phyloP scores from a whole-genome alignment of 2,113 vertebrate genomes.

The Heterochromis multidens region DNA sequence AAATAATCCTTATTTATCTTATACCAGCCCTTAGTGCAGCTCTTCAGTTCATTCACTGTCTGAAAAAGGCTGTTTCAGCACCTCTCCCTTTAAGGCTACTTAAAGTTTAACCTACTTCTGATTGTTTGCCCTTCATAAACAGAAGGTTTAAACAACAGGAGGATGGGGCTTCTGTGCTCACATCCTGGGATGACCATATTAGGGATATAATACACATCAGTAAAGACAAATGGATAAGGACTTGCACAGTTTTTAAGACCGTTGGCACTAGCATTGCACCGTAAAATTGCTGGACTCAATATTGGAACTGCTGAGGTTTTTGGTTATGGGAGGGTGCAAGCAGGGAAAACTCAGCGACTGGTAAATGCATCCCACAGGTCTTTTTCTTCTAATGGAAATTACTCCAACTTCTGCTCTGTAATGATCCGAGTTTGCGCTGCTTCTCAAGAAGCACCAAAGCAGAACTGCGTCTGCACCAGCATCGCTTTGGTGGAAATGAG shows the following conservation, averaged over 20 bases:
- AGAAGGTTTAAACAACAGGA: neutral
- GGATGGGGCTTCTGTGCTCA: neutral
- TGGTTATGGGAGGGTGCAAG: too few species aligned
- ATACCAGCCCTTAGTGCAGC: fast-evolving
- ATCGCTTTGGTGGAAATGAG: neutral
- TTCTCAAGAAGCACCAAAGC: neutral
- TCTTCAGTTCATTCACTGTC: fast-evolving
- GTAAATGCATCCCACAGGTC: neutral
- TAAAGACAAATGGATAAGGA: too few species aligned
- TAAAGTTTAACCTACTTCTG: too few species aligned
- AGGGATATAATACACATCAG: too few species aligned
- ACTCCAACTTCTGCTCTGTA: neutral
- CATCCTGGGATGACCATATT: neutral
- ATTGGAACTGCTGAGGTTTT: too few species aligned
- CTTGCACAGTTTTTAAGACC: too few species aligned
- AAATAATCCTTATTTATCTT: fast-evolving
- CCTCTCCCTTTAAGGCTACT: too few species aligned
- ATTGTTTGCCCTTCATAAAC: too few species aligned
- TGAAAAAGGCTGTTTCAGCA: too few species aligned
- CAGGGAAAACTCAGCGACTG: neutral
- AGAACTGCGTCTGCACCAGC: neutral
- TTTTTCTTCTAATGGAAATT: neutral
- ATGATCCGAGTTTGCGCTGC: fast-evolving
- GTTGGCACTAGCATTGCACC: too few species aligned
- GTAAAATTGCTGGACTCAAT: too few species aligned